Evolutionary conservation across 2,888 invertebrate genomes (phyloP).

Genomic region (Sphecodes monilicornis): DNA sequence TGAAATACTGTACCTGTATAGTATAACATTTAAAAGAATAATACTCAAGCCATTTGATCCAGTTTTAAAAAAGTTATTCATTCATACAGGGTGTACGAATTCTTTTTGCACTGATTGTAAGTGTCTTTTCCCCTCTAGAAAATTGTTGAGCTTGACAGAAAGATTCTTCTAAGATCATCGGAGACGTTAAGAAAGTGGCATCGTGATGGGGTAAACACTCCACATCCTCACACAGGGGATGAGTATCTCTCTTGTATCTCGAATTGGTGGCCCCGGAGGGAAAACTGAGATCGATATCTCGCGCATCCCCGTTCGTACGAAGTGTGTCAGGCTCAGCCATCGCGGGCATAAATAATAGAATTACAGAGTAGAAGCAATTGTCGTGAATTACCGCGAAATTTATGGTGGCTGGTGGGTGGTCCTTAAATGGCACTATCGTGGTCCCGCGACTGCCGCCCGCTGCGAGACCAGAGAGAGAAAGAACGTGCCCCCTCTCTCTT

Average conservation of each 20-base stretch:
- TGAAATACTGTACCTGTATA: too few relatives aligned
- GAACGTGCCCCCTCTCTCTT: not conserved
- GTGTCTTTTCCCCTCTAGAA: too few relatives aligned
- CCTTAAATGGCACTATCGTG: conserved; percentile 34
- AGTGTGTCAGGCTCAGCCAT: conserved; percentile 55
- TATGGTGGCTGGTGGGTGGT: conserved; percentile 71
- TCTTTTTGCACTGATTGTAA: too few relatives aligned
- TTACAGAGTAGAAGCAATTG: conserved; percentile 74
- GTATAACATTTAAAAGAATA: too few relatives aligned
- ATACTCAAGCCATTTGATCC: too few relatives aligned
- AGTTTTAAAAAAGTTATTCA: too few relatives aligned
- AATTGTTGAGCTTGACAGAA: too few relatives aligned
- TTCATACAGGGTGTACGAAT: too few relatives aligned
- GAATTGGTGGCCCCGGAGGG: conserved; percentile 45
- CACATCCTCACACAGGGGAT: not conserved
- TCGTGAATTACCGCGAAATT: conserved; percentile 77
- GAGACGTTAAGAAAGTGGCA: not conserved
- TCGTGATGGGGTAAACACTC: not conserved
- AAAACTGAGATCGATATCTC: conserved; percentile 72
- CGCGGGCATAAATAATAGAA: conserved; percentile 70
- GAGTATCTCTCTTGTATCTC: conserved; percentile 10
- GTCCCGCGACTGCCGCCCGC: conserved; percentile 5
- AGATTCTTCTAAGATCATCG: too few relatives aligned
- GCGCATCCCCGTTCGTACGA: conserved; percentile 47
- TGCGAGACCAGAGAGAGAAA: not conserved